Conservation (phyloP, 2,888 invertebrate genomes). For the Cyclophora punctaria region DNA sequence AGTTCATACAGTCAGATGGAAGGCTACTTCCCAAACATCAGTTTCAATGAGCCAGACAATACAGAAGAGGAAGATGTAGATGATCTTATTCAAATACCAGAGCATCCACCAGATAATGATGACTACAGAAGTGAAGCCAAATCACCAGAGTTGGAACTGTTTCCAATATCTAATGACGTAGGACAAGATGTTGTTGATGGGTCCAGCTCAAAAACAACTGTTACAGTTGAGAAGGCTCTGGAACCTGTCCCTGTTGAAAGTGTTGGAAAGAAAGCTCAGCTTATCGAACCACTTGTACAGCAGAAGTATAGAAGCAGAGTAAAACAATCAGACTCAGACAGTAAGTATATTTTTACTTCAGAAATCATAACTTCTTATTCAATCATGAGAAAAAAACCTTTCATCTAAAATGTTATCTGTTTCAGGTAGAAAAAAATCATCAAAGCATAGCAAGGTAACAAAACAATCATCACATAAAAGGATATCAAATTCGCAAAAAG, state of each 20-base stretch:
- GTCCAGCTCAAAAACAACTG: constrained; percentile 9
- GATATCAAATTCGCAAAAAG: constrained; percentile 48
- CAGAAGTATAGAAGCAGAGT: constrained; percentile 28
- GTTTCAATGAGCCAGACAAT: constrained; percentile 6
- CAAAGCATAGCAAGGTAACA: constrained; percentile 29
- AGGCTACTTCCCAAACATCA: constrained; percentile 17
- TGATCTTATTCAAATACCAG: constrained; percentile 42
- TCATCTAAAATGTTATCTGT: constrained; percentile 4
- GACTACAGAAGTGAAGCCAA: neutral
- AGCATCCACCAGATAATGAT: constrained; percentile 3
- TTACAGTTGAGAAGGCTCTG: constrained; percentile 12
- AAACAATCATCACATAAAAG: constrained; percentile 33
- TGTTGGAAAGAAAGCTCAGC: constrained; percentile 35
- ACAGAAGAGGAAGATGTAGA: constrained; percentile 31
- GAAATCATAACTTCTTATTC: too few relatives aligned
- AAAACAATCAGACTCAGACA: constrained; percentile 18
- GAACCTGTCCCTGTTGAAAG: constrained; percentile 13
- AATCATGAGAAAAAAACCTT: neutral
- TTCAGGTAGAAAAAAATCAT: constrained; percentile 35
- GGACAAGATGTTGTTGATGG: constrained; percentile 35
- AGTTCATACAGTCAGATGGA: constrained; percentile 62
- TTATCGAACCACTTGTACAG: constrained; percentile 41
- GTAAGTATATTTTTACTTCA: constrained; percentile 26
- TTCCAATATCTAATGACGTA: constrained; percentile 3
- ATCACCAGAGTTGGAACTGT: too few relatives aligned